Evolutionary conservation across 2,113 vertebrate species (phyloP), one percentile per base, ranked within the genome.

Genomic region (Chloropsis hardwickii): DNA sequence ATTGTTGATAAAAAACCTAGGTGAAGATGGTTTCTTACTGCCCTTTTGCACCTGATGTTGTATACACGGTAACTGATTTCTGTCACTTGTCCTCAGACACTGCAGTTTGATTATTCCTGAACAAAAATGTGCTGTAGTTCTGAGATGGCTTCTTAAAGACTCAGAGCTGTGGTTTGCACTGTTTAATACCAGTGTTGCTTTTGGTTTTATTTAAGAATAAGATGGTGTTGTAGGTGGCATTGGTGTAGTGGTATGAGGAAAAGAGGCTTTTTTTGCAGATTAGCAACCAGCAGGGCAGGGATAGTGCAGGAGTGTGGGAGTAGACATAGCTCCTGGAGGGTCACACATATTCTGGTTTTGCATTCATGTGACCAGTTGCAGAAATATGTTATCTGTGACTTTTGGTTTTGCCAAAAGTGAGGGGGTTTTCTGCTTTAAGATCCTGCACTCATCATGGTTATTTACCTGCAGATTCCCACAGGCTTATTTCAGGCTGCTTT

Each of bases 401-500:
- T 90, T 11, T 65, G 58, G 16, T 19, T 91, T 78, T 62, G 18
- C 0, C 5, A 37, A 92, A 62, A 8, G 6, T 25, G 16, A 11
- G 1, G 1, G 10, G 12, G 2, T 1, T 2, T 51, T 37, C 28
- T 0, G 0, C 12, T 44, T 31, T 83, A 65, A 81, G 40, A 35
- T 61, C n/a, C 44, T 76, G 53, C 61, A 22, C 42, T 57, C 28
- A 5, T 21, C 42, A 58, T 60, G 44, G 15, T 81, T 85, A 56
- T 82, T 90, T 74, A 81, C 40, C 48, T 66, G 53, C 23, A 28
- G 72, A 57, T 81, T 94, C 72, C 78, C 67, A 35, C 35, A 15
- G 37, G 51, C 45, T 91, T 5, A 1, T 48, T 81, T 87, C 56
- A 48, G 74, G 42, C 50, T 58, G 33, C 89, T 73, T 37, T 54